Conservation (phyloP, 2,113 vertebrate genomes). For the Australoheros scitulus region DNA sequence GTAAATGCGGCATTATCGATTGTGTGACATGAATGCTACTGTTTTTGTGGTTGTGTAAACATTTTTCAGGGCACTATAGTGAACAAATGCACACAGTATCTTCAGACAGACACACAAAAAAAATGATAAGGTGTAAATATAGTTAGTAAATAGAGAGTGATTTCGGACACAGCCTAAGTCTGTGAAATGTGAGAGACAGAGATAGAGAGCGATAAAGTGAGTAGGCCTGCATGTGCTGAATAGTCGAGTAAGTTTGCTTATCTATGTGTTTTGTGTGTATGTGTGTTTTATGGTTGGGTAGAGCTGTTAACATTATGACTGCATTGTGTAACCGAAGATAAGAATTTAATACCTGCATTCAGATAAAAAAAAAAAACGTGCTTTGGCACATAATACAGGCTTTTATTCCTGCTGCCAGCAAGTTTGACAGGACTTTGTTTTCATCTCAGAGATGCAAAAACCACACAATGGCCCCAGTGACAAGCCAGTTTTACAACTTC, state of each 20-base stretch:
- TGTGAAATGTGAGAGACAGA: conserved; percentile 29
- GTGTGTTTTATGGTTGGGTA: conserved; percentile 54
- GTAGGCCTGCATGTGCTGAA: conserved; percentile 24
- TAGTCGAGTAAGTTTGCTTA: conserved; percentile 41
- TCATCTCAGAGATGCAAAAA: conserved; percentile 23
- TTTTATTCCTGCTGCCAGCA: conserved; percentile 39
- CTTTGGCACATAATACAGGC: conserved; percentile 33
- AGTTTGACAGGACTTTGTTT: conserved; percentile 49
- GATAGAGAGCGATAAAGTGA: conserved; percentile 30
- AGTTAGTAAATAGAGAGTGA: conserved; percentile 10
- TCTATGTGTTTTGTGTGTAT: conserved; percentile 43
- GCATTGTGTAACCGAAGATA: conserved; percentile 58
- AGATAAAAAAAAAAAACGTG: conserved; percentile 48
- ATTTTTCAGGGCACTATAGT: neutral
- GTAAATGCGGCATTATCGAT: neutral
- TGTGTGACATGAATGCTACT: neutral
- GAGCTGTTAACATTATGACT: conserved; percentile 57
- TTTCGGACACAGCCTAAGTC: conserved; percentile 6
- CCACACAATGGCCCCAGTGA: conserved; percentile 47
- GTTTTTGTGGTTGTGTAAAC: neutral
- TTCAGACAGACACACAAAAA: neutral
- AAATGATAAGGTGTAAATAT: neutral
- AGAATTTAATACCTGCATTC: conserved; percentile 54
- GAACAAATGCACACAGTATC: neutral
- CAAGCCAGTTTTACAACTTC: conserved; percentile 52